Conservation (phyloP, 2,797 vertebrate genomes). For the Mionectes olivaceus region DNA sequence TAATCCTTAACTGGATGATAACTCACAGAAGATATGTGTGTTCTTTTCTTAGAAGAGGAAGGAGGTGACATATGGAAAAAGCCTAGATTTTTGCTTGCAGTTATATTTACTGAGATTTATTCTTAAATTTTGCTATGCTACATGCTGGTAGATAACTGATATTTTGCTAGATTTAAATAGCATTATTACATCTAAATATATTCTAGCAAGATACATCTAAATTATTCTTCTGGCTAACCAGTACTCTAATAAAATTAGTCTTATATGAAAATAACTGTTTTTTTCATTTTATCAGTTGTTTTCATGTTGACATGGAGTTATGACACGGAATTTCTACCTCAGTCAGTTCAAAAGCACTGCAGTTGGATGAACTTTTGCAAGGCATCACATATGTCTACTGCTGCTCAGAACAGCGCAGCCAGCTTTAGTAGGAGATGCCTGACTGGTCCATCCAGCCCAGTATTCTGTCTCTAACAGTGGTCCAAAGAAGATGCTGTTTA, state of each 20-base stretch:
- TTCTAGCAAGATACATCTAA: neutral
- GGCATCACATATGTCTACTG: neutral
- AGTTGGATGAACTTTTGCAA: neutral
- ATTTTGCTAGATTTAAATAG: neutral
- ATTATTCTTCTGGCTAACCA: neutral
- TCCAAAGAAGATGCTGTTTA: neutral
- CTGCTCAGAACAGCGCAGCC: neutral
- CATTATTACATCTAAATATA: neutral
- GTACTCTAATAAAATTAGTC: neutral
- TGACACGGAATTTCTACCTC: neutral
- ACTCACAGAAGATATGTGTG: neutral
- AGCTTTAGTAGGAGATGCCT: neutral
- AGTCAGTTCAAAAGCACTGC: neutral
- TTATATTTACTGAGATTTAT: neutral
- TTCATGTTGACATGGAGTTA: neutral
- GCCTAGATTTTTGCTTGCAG: neutral
- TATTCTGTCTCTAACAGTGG: neutral
- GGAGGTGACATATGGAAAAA: neutral
- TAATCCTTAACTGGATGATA: neutral
- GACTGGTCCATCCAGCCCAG: neutral
- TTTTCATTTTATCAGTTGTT: neutral
- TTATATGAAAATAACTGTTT: neutral
- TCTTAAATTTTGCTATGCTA: neutral
- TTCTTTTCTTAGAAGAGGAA: neutral
- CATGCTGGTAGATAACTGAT: neutral